A percentile compares a stretch with the other conserved stretches of the same genome.
phyloP scores from a whole-genome alignment of 2,797 vertebrate species.

The Macropodus opercularis region DNA sequence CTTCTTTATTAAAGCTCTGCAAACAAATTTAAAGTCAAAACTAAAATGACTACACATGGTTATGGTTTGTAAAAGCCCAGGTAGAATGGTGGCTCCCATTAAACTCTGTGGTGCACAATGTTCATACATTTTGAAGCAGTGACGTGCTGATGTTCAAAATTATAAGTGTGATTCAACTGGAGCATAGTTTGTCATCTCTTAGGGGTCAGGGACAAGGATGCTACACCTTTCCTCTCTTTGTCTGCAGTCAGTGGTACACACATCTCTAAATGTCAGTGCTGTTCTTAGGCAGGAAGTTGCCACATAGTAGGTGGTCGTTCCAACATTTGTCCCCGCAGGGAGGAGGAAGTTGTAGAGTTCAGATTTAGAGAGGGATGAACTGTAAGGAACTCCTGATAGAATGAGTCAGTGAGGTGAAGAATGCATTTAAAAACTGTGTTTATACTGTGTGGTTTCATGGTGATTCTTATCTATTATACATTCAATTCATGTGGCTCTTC shows the following conservation, averaged over 20 bases:
- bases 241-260: conserved; percentile 66
- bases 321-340: conserved; percentile 20
- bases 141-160: not conserved
- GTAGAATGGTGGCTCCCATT: not conserved
- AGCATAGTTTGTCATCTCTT: conserved; percentile 16
- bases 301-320: conserved; percentile 16
- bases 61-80: not conserved
- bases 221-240: conserved; percentile 95
- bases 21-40: not conserved
- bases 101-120: not conserved
- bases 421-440: not conserved
- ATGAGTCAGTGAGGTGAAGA: conserved; percentile 23
- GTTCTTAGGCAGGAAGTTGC: conserved; percentile 79
- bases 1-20: conserved; percentile 30
- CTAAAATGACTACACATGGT: not conserved
- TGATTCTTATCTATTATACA: not conserved
- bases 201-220: conserved; percentile 77
- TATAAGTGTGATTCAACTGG: conserved; percentile 19
- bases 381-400: not conserved
- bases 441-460: not conserved
- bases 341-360: conserved; percentile 44
- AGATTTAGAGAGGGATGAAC: not conserved
- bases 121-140: not conserved
- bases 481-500: not conserved
- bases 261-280: conserved; percentile 45